Evolutionary conservation across 2,797 vertebrate genomes (phyloP).

Genomic region (Pristis pectinata): DNA sequence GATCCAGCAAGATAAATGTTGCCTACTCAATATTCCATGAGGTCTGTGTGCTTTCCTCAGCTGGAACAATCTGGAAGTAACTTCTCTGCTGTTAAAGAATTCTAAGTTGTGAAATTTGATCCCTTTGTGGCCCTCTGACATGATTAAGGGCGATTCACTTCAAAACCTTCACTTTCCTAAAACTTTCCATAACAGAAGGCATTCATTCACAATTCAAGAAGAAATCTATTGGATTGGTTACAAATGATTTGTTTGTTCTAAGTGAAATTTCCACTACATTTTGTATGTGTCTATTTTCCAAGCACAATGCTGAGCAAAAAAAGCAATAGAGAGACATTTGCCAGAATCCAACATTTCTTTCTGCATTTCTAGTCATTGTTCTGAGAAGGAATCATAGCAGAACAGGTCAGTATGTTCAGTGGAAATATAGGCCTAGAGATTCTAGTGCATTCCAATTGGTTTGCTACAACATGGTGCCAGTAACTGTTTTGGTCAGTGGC

Average conservation of each 20-base stretch:
- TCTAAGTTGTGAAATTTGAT: neutral
- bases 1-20: neutral
- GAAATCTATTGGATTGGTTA: neutral
- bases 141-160: neutral
- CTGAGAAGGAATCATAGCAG: no score
- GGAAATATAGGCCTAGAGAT: no score
- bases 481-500: no score
- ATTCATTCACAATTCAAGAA: neutral
- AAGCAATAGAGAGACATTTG: neutral
- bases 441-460: no score
- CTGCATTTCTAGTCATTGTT: no score
- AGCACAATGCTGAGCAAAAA: neutral
- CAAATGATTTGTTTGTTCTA: neutral
- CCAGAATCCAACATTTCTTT: no score
- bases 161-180: neutral
- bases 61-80: neutral
- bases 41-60: neutral
- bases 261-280: neutral
- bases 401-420: no score
- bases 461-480: no score
- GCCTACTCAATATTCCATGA: neutral
- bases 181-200: neutral
- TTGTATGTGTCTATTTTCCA: neutral
- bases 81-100: neutral
- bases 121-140: neutral